phyloP scores from a whole-genome alignment of 2,113 vertebrate species.

The Pan troglodytes region DNA sequence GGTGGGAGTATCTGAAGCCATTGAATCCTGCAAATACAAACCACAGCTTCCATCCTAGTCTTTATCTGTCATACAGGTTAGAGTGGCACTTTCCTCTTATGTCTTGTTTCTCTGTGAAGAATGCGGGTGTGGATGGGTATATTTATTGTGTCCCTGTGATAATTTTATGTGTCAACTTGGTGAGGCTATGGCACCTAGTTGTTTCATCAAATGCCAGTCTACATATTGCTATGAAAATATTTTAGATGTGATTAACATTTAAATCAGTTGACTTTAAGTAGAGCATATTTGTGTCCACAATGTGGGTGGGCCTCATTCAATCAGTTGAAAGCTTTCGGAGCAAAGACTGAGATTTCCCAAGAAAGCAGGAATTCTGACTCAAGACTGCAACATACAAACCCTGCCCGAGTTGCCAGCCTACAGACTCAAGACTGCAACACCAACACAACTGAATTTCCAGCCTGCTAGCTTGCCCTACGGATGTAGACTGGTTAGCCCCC shows the following conservation, averaged over 20 bases:
- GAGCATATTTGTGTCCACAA: not conserved
- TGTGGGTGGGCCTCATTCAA: not conserved
- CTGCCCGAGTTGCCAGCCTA: not conserved
- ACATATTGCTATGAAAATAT: not conserved
- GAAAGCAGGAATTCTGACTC: not conserved
- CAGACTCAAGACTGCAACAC: not conserved
- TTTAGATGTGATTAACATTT: not conserved
- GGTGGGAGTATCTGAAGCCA: not conserved
- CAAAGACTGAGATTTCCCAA: not conserved
- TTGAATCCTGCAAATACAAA: not conserved
- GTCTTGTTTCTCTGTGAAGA: not conserved
- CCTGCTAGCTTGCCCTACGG: not conserved
- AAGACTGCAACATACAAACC: not conserved
- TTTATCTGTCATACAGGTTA: not conserved
- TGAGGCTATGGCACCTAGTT: not conserved
- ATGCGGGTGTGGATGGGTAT: not conserved
- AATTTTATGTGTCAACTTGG: not conserved
- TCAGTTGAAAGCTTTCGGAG: not conserved
- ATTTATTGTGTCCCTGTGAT: not conserved
- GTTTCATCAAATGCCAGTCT: not conserved
- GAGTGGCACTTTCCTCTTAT: not conserved
- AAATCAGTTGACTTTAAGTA: not conserved
- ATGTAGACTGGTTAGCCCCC: not conserved
- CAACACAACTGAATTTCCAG: not conserved
- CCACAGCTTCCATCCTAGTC: not conserved